Conservation (phyloP, 2,888 invertebrate genomes). For the Petrolisthes cinctipes region DNA sequence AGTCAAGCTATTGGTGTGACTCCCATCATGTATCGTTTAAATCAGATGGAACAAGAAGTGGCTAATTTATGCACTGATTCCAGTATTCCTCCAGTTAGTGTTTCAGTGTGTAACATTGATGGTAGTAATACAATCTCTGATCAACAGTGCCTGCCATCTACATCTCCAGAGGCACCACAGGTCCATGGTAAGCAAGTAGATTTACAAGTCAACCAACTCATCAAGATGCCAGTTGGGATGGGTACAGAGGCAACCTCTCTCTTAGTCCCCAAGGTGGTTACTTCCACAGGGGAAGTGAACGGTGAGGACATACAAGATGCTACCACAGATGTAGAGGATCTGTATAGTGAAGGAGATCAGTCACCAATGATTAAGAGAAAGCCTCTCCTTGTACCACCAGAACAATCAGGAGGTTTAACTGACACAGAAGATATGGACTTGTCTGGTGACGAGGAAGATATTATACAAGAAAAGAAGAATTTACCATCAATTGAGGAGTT, state of each 20-base stretch:
- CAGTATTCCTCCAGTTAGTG: constrained; percentile 41
- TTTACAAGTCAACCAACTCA: background rate
- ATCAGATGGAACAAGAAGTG: constrained; percentile 49
- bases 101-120: constrained; percentile 16
- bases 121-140: constrained; percentile 42
- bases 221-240: constrained; percentile 50
- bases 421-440: constrained; percentile 59
- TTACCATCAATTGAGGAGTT: constrained; percentile 42
- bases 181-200: background rate
- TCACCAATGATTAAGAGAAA: constrained; percentile 43
- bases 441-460: constrained; percentile 55
- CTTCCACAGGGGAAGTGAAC: constrained; percentile 47
- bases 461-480: constrained; percentile 41
- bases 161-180: constrained; percentile 1
- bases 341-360: constrained; percentile 53
- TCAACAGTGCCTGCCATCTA: constrained; percentile 41
- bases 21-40: constrained; percentile 38
- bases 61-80: constrained; percentile 29
- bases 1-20: constrained; percentile 29
- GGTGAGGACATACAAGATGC: constrained; percentile 49
- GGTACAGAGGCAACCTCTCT: constrained; percentile 35
- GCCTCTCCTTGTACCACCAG: constrained; percentile 12
- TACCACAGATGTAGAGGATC: constrained; percentile 60
- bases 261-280: constrained; percentile 15
- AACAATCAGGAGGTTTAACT: constrained; percentile 45